A percentile compares a stretch with the other conserved stretches of the same genome.
Evolutionary conservation across 2,797 vertebrate genomes (phyloP).

Genomic region (Girardinus metallicus): DNA sequence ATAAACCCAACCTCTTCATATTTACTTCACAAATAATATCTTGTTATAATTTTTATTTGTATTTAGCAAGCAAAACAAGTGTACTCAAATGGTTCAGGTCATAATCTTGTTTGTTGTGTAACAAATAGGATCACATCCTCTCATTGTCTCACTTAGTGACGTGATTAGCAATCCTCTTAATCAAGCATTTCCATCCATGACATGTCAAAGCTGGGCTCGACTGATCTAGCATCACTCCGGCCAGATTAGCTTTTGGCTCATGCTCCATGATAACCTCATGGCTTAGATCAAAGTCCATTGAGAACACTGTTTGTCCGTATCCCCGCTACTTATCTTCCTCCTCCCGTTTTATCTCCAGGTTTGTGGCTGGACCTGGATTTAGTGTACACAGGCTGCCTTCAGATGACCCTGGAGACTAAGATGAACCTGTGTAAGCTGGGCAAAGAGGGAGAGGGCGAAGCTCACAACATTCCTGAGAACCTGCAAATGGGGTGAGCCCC

Average conservation of each 20-base stretch:
- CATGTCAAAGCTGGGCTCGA: conserved; percentile 6
- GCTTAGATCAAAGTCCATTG: conserved; percentile 19
- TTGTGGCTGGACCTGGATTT: conserved; percentile 90
- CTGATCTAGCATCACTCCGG: conserved; percentile 27
- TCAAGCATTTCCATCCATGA: conserved; percentile 24
- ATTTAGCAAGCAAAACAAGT: neutral
- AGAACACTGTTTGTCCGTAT: conserved; percentile 3
- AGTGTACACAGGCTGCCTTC: conserved; percentile 86
- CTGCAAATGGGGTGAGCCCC: conserved; percentile 76
- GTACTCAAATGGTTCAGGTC: conserved; percentile 25
- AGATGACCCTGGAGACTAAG: conserved; percentile 91
- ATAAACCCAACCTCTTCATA: neutral
- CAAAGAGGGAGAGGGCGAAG: conserved; percentile 80
- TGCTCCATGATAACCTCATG: conserved; percentile 17
- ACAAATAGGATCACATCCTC: conserved; percentile 9
- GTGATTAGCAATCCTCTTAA: conserved; percentile 66
- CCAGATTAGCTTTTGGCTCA: conserved; percentile 4
- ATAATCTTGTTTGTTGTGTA: conserved; percentile 42
- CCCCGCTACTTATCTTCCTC: neutral
- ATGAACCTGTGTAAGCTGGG: conserved; percentile 91
- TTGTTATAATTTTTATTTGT: neutral
- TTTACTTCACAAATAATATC: neutral
- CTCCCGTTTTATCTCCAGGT: conserved; percentile 59
- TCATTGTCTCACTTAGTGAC: conserved; percentile 37
- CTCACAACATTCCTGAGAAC: conserved; percentile 62